Base-by-base conservation (phyloP, 2,888 invertebrate species). In the Drosophila lacicola region DNA sequence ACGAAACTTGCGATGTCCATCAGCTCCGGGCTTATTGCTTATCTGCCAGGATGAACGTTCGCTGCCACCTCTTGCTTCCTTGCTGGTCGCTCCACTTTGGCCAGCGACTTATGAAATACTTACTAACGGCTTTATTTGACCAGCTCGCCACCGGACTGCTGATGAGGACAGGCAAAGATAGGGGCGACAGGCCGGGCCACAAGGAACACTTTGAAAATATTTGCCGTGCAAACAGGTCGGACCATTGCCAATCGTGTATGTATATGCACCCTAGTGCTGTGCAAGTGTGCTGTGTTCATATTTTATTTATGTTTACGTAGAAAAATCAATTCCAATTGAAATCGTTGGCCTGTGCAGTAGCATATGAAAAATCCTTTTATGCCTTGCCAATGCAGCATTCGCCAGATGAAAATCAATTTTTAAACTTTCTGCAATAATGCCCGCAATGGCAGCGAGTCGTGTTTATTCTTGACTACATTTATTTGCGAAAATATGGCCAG, bases 61-160 rank as follows among this genome's bases (percentile, higher is more conserved):
- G 14, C 33, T 14, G n/a, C 49, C 25, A 37, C 3, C 45, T 9
- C 37, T 13, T 21, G n/a, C 42, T 45, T 36, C 21, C 34, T 14
- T 6, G 14, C n/a, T 51, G 39, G 41, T 46, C 34, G 19, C 17
- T 44, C 66, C 42, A 17, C 17, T 36, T 50, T 70, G 65, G 64
- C 37, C 64, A 56, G 65, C 70, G 88, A 84, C 83, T 84, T 84
- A 84, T 84, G 83, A 84, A 84, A 84, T 84, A 84, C 83, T 83
- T 83, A 89, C 89, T 73, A 89, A 88, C 85, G 86, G 88, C 88
- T 88, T 84, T 84, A 88, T 84, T 84, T 84, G 89, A 88, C 82
- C 83, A 84, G 69, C 82, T 75, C 76, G 64, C 85, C 82, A 75
- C 64, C 53, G 72, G 82, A 89, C 83, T 89, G 81, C 85, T 83